A percentile compares a stretch with the other conserved stretches of the same genome.
Conservation (phyloP, 2,113 vertebrate genomes). For the Leptocoma aspasia region DNA sequence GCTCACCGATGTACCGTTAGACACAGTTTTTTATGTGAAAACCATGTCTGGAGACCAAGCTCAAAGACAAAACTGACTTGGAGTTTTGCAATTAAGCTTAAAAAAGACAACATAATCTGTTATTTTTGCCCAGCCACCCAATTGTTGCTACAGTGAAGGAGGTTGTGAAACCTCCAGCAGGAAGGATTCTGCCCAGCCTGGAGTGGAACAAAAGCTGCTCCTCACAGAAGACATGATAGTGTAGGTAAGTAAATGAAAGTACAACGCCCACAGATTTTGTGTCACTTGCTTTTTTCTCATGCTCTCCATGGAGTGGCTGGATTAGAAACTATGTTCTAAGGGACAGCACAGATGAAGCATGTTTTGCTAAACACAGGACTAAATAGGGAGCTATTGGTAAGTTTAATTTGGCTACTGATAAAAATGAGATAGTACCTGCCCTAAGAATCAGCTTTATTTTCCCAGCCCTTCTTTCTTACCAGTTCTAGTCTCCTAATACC, state of each 20-base stretch:
- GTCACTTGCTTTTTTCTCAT: not conserved
- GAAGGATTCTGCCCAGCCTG: not conserved
- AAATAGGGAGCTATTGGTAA: not conserved
- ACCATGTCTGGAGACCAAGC: not conserved
- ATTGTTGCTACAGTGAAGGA: not conserved
- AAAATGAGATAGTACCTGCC: not conserved
- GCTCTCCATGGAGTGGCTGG: not conserved
- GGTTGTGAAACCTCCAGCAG: not conserved
- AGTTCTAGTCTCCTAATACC: not conserved
- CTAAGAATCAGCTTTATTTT: not conserved
- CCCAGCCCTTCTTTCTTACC: not conserved
- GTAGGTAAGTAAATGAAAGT: not conserved
- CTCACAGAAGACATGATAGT: accelerated
- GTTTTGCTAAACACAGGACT: not conserved
- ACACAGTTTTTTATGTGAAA: not conserved
- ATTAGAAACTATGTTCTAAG: not conserved
- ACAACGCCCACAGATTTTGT: not conserved
- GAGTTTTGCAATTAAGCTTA: not conserved
- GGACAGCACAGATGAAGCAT: accelerated
- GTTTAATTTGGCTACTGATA: not conserved
- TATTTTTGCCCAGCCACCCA: not conserved
- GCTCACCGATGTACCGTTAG: not conserved
- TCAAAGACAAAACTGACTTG: not conserved
- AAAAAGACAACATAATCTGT: not conserved
- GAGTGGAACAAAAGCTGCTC: not conserved